A percentile compares a stretch with the other conserved stretches of the same genome.
These are phyloP conservation scores for Lepas anatifera DNA, from an alignment of 2,888 invertebrate genomes.

Conservation along the genomic window DNA sequence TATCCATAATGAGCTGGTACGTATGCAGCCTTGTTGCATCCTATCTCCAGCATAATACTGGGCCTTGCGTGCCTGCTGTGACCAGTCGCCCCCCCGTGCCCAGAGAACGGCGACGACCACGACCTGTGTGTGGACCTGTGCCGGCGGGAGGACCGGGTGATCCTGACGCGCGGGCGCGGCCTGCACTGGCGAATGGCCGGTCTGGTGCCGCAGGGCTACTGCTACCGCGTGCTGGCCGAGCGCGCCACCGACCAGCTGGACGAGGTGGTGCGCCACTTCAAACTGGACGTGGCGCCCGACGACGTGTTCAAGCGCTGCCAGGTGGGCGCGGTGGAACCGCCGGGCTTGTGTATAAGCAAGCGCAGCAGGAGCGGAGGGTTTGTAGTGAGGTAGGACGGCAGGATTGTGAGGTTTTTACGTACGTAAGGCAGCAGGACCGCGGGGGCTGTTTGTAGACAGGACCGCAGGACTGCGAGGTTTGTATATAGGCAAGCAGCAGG, in stretches of 20 bases:
- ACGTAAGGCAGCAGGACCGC: too few species aligned
- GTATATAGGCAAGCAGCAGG: too few species aligned
- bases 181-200: constrained; percentile 32
- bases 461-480: too few species aligned
- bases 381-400: too few species aligned
- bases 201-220: constrained; percentile 44
- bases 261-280: constrained; percentile 52
- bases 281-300: constrained; percentile 46
- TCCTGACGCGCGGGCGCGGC: constrained; percentile 43
- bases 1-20: too few species aligned
- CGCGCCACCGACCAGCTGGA: constrained; percentile 46
- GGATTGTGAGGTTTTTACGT: too few species aligned
- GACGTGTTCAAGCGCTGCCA: constrained; percentile 61
- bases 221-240: constrained; percentile 46
- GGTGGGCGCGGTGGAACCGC: constrained; percentile 38
- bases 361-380: too few species aligned
- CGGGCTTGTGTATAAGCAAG: too few species aligned
- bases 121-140: constrained; percentile 42
- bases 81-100: not conserved
- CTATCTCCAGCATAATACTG: too few species aligned
- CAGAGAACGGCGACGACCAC: constrained; percentile 38
- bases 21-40: too few species aligned
- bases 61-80: too few species aligned
- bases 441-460: too few species aligned
- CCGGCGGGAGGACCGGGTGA: constrained; percentile 40